phyloP scores from a whole-genome alignment of 2,888 invertebrate genomes.

The Hyposoter didymator region DNA sequence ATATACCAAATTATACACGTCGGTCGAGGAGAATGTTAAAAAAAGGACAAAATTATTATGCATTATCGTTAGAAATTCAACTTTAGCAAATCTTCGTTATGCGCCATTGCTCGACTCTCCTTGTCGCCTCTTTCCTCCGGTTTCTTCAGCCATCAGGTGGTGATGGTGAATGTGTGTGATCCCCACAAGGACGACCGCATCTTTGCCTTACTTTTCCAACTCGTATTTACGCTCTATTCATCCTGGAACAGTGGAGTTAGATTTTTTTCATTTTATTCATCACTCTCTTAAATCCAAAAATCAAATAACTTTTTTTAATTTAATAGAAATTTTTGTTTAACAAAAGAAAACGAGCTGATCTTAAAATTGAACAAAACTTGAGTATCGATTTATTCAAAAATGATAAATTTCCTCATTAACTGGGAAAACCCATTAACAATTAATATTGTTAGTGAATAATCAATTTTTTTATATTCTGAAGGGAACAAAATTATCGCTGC shows the following conservation, averaged over 20 bases:
- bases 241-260: neutral
- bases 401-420: too few species aligned
- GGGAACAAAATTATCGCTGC: too few species aligned
- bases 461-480: too few species aligned
- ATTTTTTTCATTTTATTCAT: neutral
- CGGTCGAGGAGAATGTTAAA: neutral
- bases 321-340: neutral
- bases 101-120: constrained; percentile 52
- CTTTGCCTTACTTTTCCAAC: constrained; percentile 63
- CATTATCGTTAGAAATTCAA: constrained; percentile 22
- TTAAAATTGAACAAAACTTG: too few species aligned
- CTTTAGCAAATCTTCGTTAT: constrained; percentile 8
- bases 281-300: neutral
- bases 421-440: too few species aligned
- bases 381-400: too few species aligned
- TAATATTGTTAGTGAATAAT: too few species aligned
- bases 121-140: constrained; percentile 59
- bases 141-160: constrained; percentile 18
- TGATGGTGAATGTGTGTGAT: constrained; percentile 6
- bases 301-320: neutral
- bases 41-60: neutral
- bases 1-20: neutral
- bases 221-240: constrained; percentile 4
- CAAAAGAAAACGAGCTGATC: neutral
- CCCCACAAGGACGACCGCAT: constrained; percentile 69